Evolutionary conservation across 2,113 vertebrate genomes (phyloP), one percentile per base, ranked within the genome.

Genomic region (Sarotherodon lohbergeri): DNA sequence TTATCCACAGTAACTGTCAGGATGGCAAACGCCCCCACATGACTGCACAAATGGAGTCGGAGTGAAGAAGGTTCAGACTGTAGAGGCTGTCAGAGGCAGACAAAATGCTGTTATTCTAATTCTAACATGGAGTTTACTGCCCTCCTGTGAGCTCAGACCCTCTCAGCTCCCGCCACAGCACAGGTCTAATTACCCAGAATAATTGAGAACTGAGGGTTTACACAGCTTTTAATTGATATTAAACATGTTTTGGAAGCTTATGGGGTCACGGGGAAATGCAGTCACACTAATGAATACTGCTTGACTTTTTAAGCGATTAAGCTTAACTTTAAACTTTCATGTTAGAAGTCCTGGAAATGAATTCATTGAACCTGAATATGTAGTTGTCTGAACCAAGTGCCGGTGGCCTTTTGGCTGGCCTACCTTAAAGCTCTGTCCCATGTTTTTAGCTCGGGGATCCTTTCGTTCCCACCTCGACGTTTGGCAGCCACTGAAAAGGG

Each of bases 291-390:
- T 41, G n/a, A 24, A 41, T 24, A 9, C 36, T 1, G 2, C n/a
- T 27, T 22, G 27, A 52, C 43, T 32, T 61, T 27, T 76, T 29
- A 48, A 76, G 46, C 5, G 2, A 79, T 34, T 22, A 0, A 50
- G 5, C 24, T 22, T 22, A 22, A 8, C 10, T 76, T 48, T 50
- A 76, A 29, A 76, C 24, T 19, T 76, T 5, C 71, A 9, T 0
- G 0, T 48, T 76, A 27, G 24, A 76, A 29, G 71, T 76, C 8
- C 39, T 73, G 8, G 22, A 17, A 3, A 46, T 14, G 43, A 46
- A 71, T 71, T 46, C 22, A 0, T 0, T 46, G 41, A 27, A 0
- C 8, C 8, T 73, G 22, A 46, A 27, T 17, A 7, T 27, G 3
- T 27, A 10, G 39, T 6, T 2, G 5, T 46, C 39, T 73, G 68